Evolutionary conservation across 2,113 vertebrate genomes (phyloP).

Genomic region (Gobio gobio): DNA sequence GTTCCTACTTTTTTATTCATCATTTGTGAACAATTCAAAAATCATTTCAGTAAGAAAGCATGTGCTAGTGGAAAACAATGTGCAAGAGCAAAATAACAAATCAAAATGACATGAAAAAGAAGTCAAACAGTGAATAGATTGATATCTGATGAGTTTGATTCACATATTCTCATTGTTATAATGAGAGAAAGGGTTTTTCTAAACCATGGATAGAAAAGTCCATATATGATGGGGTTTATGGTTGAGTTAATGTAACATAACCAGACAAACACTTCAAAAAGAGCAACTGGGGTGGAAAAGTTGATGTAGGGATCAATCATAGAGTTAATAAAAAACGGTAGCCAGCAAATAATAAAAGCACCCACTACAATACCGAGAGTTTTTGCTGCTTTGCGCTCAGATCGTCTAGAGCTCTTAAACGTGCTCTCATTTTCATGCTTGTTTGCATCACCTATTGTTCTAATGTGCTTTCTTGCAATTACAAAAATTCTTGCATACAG

Average conservation of each 20-base stretch:
- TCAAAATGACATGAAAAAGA: background rate
- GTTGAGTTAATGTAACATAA: conserved; percentile 63
- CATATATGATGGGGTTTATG: conserved; percentile 65
- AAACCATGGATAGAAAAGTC: conserved; percentile 65
- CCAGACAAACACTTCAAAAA: conserved; percentile 63
- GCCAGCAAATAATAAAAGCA: conserved; percentile 61
- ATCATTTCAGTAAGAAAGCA: background rate
- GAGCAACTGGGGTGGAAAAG: conserved; percentile 56
- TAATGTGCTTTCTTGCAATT: conserved; percentile 53
- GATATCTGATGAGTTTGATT: too few species aligned
- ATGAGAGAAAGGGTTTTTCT: conserved; percentile 54
- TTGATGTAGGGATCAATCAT: conserved; percentile 56
- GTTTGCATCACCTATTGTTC: conserved; percentile 49
- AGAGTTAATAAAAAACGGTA: conserved; percentile 60
- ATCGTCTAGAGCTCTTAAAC: conserved; percentile 32
- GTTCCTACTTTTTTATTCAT: background rate
- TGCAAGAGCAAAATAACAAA: background rate
- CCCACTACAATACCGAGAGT: conserved; percentile 64
- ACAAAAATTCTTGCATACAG: conserved; percentile 60
- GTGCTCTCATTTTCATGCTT: background rate
- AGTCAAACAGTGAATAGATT: background rate
- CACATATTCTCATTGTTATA: too few species aligned
- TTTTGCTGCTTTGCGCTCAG: conserved; percentile 64
- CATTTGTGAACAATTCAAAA: background rate
- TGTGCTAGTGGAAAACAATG: background rate